phyloP scores from a whole-genome alignment of 1,140 invertebrate species.

The Solenopsis fugax region DNA sequence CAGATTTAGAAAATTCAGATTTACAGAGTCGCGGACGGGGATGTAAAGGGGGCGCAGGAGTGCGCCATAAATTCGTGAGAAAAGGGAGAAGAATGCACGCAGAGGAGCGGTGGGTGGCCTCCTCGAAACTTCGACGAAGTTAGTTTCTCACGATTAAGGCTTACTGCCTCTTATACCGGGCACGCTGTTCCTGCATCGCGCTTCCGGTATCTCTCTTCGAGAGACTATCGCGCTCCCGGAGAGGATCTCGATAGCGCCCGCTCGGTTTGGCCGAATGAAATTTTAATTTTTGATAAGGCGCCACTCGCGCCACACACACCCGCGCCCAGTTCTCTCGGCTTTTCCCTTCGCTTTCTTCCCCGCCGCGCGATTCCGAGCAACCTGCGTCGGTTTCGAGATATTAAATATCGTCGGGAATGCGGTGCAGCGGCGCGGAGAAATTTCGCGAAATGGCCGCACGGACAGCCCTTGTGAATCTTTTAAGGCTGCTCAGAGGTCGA shows the following conservation, averaged over 20 bases:
- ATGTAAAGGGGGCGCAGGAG: slow-evolving; percentile 21
- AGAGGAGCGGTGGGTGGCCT: not conserved
- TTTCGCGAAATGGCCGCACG: slow-evolving; percentile 36
- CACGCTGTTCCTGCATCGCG: slow-evolving; percentile 53
- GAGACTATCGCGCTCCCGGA: slow-evolving; percentile 56
- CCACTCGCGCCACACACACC: slow-evolving; percentile 49
- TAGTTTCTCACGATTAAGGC: slow-evolving; percentile 78
- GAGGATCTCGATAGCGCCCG: slow-evolving; percentile 73
- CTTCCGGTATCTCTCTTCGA: slow-evolving; percentile 55
- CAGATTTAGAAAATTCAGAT: slow-evolving; percentile 61
- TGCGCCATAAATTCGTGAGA: slow-evolving; percentile 67
- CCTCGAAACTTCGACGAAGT: slow-evolving; percentile 72
- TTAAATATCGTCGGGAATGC: slow-evolving; percentile 80
- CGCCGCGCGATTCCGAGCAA: slow-evolving; percentile 40
- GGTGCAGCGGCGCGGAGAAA: slow-evolving; percentile 36
- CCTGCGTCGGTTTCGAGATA: slow-evolving; percentile 76
- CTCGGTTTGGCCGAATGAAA: slow-evolving; percentile 81
- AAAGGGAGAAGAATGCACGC: slow-evolving; percentile 37
- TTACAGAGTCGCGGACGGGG: slow-evolving; percentile 46
- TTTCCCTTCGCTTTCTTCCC: slow-evolving; percentile 59
- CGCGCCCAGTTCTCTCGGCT: slow-evolving; percentile 55
- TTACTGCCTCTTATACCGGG: slow-evolving; percentile 44
- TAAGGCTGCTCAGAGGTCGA: slow-evolving; percentile 4
- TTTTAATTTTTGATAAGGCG: slow-evolving; percentile 86
- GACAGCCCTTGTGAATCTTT: slow-evolving; percentile 63